Base-by-base conservation (phyloP, 2,113 vertebrate genomes). In the human region DNA sequence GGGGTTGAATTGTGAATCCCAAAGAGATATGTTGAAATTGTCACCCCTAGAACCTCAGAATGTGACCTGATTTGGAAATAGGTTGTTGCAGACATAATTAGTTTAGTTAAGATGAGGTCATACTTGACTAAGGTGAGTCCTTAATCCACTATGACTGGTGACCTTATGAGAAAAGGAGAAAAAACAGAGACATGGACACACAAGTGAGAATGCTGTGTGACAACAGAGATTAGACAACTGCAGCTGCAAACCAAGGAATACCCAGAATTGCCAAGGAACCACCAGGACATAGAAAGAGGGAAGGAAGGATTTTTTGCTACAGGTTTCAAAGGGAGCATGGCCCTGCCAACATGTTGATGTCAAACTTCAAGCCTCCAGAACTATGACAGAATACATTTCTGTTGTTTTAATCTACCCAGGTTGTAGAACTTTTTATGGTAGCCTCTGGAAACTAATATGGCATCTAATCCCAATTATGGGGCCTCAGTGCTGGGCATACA, bases 141-240 rank as follows among this genome's bases (percentile, higher is more conserved):
- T 55, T 83, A 9, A 10, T 83, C 27, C 4, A 59, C 5, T 18
- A 8, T 22, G 6, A 52, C 5, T 17, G 6, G 4, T 79, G 13
- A 75, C 17, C 32, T 32, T 66, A 3, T 14, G 38, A 17, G 55
- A 27, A 89, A 17, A 68, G 1, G 18, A 86, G 57, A 57, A 93
- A 35, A 18, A 20, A 43, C 5, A 43, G 12, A 55, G 61, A 84
- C 43, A 57, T 5, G 30, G 84, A 50, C 43, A 43, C 6, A 14
- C 1, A 48, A 35, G 7, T 5, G 14, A 32, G 8, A 45, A 11
- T 7, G 1, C 52, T 22, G 6, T 4, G 1, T 73, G 57, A 43
- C 12, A 6, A 27, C 35, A 81, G 78, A 64, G 17, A 45, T 1
- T 14, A 30, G 73, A 73, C 20, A 10, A 10, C 6, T 20, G 4